These are phyloP conservation scores for Lordiphosa andalusiaca DNA, from an alignment of 2,888 invertebrate genomes.

Conservation along the genomic window DNA sequence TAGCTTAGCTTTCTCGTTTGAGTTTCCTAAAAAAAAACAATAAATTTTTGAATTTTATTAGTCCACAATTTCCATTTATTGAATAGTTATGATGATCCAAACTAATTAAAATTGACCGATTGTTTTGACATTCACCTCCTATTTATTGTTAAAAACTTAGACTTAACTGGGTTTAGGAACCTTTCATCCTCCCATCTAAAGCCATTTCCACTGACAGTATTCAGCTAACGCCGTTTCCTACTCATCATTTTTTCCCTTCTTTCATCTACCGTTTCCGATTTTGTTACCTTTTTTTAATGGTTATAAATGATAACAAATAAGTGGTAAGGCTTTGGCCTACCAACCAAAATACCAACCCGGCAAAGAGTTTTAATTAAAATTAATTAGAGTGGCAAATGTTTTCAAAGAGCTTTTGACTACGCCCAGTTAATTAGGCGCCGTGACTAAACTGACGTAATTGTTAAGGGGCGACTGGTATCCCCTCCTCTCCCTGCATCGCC, in stretches of 20 bases:
- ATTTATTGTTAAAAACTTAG: too few species aligned
- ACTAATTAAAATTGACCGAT: too few species aligned
- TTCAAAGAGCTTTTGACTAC: constrained; percentile 41
- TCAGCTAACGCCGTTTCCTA: constrained; percentile 11
- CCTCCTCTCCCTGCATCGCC: neutral
- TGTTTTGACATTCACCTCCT: too few species aligned
- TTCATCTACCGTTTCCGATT: neutral
- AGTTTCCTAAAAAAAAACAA: too few species aligned
- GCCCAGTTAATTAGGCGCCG: constrained; percentile 56
- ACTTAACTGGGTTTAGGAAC: too few species aligned
- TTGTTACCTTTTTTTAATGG: constrained; percentile 15
- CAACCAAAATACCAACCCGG: constrained; percentile 5
- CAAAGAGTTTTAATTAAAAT: constrained; percentile 51
- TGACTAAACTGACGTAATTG: constrained; percentile 55
- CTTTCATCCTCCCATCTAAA: too few species aligned
- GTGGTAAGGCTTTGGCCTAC: constrained; percentile 16
- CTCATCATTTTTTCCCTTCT: constrained; percentile 6
- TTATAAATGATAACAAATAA: constrained; percentile 33
- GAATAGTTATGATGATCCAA: too few species aligned
- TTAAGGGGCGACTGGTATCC: constrained; percentile 1
- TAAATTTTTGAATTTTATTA: too few species aligned
- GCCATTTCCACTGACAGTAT: neutral
- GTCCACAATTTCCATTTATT: too few species aligned
- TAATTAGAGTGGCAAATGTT: constrained; percentile 53
- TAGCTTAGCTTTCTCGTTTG: too few species aligned